Percentiles rank a stretch among this genome's conserved stretches.
Evolutionary conservation across 2,888 invertebrate genomes (phyloP).

Genomic region (Notodonta dromedarius): DNA sequence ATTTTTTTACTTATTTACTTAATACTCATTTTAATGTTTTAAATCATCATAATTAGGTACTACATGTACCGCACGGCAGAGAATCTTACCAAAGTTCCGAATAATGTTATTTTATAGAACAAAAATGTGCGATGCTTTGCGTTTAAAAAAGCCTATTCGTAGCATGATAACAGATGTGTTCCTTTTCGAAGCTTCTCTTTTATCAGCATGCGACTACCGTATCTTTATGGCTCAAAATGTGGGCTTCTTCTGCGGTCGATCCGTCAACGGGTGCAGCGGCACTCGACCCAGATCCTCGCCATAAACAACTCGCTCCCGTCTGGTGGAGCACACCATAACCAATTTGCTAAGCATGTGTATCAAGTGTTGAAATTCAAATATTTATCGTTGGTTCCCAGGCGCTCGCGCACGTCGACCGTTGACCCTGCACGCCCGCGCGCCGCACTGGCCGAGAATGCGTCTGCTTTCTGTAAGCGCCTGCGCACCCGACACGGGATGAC

Average conservation of each 20-base stretch:
- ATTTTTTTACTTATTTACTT: no score
- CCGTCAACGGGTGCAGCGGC: constrained; percentile 14
- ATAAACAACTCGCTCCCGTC: constrained; percentile 57
- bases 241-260: constrained; percentile 6
- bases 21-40: no score
- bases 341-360: constrained; percentile 82
- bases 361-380: constrained; percentile 83
- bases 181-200: not conserved
- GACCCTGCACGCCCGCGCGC: constrained; percentile 70
- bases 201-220: not conserved
- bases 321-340: constrained; percentile 68
- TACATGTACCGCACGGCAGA: no score
- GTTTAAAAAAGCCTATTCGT: no score
- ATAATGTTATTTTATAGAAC: no score
- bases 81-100: no score
- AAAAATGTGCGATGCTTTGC: no score
- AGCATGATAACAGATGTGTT: not conserved
- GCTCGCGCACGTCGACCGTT: constrained; percentile 76
- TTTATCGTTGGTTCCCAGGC: constrained; percentile 81
- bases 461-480: constrained; percentile 63
- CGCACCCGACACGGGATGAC: constrained; percentile 55
- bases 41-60: no score
- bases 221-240: not conserved
- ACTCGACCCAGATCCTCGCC: constrained; percentile 49
- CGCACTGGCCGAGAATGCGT: constrained; percentile 57